Conservation (phyloP, 2,113 vertebrate genomes). For the Poecilia latipinna region DNA sequence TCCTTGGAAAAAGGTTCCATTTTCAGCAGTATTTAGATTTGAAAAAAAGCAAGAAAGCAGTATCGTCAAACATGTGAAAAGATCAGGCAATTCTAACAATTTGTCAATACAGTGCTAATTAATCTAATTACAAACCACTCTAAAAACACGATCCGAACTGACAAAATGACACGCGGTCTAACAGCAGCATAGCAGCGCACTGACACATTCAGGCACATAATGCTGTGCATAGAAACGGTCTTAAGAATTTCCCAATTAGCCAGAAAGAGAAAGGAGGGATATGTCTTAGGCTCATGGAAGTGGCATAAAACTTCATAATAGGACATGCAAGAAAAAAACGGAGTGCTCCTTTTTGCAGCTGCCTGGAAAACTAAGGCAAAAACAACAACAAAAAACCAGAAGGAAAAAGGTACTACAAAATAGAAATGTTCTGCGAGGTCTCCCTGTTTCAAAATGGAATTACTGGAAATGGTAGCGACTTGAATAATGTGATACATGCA, state of each 20-base stretch:
- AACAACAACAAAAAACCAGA: slow-evolving; percentile 8
- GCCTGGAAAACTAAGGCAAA: slow-evolving; percentile 35
- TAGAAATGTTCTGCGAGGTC: not conserved
- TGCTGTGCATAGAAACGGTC: slow-evolving; percentile 54
- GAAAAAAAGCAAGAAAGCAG: slow-evolving; percentile 30
- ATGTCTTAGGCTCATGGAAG: slow-evolving; percentile 61
- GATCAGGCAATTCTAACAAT: slow-evolving; percentile 50
- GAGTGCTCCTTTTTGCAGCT: slow-evolving; percentile 56
- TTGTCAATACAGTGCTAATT: slow-evolving; percentile 76
- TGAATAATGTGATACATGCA: slow-evolving; percentile 26
- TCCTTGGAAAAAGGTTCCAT: slow-evolving; percentile 16
- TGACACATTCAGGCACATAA: slow-evolving; percentile 65
- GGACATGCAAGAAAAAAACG: slow-evolving; percentile 63
- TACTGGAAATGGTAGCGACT: not conserved
- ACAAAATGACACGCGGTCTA: slow-evolving; percentile 51
- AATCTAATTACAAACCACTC: slow-evolving; percentile 65
- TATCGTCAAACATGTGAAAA: slow-evolving; percentile 49
- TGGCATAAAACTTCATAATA: slow-evolving; percentile 63
- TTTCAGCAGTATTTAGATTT: slow-evolving; percentile 35
- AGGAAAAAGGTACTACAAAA: slow-evolving; percentile 8
- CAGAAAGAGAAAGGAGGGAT: slow-evolving; percentile 48
- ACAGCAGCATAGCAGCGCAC: slow-evolving; percentile 53
- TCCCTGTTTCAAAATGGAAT: slow-evolving; percentile 23
- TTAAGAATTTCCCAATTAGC: slow-evolving; percentile 72
- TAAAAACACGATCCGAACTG: slow-evolving; percentile 51